These are phyloP conservation scores for Serilophus lunatus DNA, from an alignment of 2,113 vertebrate species.

Conservation along the genomic window DNA sequence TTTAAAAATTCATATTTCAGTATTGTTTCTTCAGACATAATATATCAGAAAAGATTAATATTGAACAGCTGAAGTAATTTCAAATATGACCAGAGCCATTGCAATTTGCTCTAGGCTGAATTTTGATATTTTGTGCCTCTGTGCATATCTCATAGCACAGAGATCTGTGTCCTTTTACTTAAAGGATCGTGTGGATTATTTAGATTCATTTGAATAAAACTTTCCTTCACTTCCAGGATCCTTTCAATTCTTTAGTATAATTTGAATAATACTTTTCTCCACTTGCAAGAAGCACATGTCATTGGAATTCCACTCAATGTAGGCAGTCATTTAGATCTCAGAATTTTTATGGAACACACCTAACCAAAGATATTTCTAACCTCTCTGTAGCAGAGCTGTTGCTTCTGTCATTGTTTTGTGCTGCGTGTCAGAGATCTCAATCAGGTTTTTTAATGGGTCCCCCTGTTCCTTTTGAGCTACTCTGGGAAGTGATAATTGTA, in stretches of 20 bases:
- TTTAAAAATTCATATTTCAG: neutral
- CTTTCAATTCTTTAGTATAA: neutral
- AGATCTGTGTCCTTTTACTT: neutral
- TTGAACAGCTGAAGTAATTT: neutral
- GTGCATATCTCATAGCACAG: neutral
- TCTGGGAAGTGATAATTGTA: neutral
- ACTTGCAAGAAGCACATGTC: neutral
- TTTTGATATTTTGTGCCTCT: neutral
- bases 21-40: neutral
- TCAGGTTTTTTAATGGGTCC: neutral
- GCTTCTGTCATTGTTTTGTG: neutral
- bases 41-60: neutral
- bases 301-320: neutral
- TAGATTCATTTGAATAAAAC: neutral
- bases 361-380: neutral
- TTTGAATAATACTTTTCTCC: neutral
- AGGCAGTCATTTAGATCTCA: neutral
- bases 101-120: neutral
- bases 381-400: neutral
- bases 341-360: neutral
- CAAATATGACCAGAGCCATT: neutral
- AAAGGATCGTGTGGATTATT: neutral
- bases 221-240: neutral
- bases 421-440: neutral
- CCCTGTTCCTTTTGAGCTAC: neutral